These are phyloP conservation scores for Whitmania pigra DNA, from an alignment of 1,140 invertebrate species.

Conservation along the genomic window DNA sequence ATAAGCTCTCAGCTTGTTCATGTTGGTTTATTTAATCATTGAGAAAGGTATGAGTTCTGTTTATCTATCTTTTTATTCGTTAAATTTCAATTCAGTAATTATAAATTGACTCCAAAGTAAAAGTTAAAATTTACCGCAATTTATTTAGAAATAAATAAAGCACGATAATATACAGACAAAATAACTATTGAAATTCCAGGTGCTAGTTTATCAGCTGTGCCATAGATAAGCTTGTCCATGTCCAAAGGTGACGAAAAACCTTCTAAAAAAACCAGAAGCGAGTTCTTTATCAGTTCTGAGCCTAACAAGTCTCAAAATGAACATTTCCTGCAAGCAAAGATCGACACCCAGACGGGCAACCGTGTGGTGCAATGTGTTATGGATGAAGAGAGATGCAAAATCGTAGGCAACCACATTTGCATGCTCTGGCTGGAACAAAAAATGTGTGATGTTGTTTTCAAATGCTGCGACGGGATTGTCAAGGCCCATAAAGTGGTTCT, in stretches of 20 bases:
- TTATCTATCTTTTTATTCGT: no score
- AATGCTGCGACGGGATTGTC: conserved; percentile 14
- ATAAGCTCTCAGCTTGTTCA: no score
- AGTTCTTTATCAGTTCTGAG: conserved; percentile 9
- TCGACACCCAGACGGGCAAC: neutral
- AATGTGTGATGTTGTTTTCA: conserved; percentile 17
- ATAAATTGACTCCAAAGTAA: no score
- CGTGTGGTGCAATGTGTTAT: conserved; percentile 12
- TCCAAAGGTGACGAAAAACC: conserved; percentile 13
- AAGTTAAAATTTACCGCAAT: no score
- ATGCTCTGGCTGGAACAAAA: conserved; percentile 17
- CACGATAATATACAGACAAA: no score
- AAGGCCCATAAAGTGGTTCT: conserved; percentile 19
- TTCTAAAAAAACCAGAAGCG: conserved; percentile 4
- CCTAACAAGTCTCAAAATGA: conserved; percentile 2
- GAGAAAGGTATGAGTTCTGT: no score
- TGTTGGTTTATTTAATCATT: no score
- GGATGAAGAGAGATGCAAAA: conserved; percentile 12
- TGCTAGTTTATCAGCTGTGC: no score
- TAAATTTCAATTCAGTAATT: no score
- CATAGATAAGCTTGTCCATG: conserved; percentile 2
- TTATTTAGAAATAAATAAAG: no score
- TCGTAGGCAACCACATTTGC: conserved; percentile 17
- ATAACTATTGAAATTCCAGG: no score
- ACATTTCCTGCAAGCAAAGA: neutral